These are phyloP conservation scores for Rhodinocichla rosea DNA, from an alignment of 2,113 vertebrate species.

Conservation along the genomic window DNA sequence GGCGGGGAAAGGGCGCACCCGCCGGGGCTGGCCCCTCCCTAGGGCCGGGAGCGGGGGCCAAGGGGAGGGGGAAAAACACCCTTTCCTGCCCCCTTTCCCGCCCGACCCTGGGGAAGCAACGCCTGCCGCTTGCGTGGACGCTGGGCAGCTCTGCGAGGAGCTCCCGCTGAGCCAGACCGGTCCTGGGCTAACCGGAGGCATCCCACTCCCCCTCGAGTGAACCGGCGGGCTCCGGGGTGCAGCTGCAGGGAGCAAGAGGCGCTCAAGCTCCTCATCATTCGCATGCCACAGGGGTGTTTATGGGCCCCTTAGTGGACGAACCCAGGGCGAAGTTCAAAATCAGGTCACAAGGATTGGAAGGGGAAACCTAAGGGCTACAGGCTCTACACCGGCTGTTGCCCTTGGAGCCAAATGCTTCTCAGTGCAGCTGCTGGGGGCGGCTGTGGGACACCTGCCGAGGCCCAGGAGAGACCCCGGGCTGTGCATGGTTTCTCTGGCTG, in stretches of 20 bases:
- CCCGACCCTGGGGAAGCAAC: background rate
- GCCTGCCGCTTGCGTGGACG: background rate
- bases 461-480: background rate
- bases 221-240: background rate
- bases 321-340: background rate
- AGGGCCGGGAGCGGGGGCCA: background rate
- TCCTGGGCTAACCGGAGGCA: no score
- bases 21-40: background rate
- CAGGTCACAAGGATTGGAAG: no score
- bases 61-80: background rate
- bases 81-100: background rate
- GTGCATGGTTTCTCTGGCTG: background rate
- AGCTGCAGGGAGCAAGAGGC: background rate
- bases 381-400: background rate
- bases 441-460: background rate
- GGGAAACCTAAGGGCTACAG: background rate
- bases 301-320: background rate
- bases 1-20: background rate
- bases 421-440: background rate
- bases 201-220: fast-evolving
- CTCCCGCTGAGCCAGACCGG: background rate
- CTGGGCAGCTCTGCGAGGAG: no score
- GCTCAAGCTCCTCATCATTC: fast-evolving
- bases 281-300: background rate
- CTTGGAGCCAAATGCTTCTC: background rate